Evolutionary conservation across 1,140 invertebrate species (phyloP), one percentile per base, ranked within the genome.

Genomic region (Lasioglossum baleicum): DNA sequence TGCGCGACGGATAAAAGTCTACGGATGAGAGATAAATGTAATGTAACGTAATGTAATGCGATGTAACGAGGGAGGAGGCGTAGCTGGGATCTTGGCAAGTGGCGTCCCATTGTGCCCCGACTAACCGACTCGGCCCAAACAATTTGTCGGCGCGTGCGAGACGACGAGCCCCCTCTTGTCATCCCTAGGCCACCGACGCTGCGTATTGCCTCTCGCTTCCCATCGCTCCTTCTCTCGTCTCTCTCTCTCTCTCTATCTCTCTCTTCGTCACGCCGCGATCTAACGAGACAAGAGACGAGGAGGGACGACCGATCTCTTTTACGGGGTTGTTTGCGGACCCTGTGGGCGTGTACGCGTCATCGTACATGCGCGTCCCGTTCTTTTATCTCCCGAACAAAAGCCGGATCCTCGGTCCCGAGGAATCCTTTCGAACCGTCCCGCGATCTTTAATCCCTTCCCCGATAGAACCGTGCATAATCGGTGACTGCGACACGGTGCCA

Each of bases 51-150:
- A 92, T 91, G 90, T 87, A 86, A 87, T 82, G 85, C 78, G 75
- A 84, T 78, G 86, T 87, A 87, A 87, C 85, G 85, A 87, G 85
- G 85, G 80, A 73, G 86, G 86, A 75, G 82, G 82, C 71, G 74
- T 69, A 86, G 56, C 73, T 66, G 83, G 80, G 84, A 86, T 84
- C 53, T 78, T 60, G 82, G 74, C 90, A 91, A 92, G 91, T 91
- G 91, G 88, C 90, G 90, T 88, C 91, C 90, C 85, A 92, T 92
- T 92, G 91, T 91, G 90, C 87, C 86, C 80, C 89, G 88, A 89
- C 91, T 91, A 92, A 92, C 90, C 89, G 91, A 91, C 91, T 91
- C 91, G 87, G 89, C 89, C 91, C 90, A 91, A 92, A 92, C 91
- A 92, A 92, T 92, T 92, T 92, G 91, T 92, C 90, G 88, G 83